phyloP scores from a whole-genome alignment of 2,797 vertebrate species.

The Chrosomus eos region DNA sequence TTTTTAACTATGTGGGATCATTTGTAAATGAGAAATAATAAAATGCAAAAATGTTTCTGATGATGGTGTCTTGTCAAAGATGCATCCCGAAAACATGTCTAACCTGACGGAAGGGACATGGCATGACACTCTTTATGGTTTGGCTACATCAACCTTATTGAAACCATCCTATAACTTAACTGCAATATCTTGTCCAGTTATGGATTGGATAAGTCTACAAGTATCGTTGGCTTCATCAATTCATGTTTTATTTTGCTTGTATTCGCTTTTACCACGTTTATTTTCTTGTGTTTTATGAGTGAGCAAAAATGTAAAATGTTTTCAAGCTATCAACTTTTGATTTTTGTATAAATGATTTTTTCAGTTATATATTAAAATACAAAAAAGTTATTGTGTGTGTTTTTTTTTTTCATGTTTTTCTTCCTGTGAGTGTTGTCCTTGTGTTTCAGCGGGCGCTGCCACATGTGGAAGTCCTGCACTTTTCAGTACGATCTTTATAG shows the following conservation, averaged over 20 bases:
- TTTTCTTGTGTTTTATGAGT: slow-evolving; percentile 27
- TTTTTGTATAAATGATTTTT: slow-evolving; percentile 44
- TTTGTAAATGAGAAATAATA: not conserved
- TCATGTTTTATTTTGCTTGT: not conserved
- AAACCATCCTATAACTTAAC: not conserved
- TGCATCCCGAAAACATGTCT: slow-evolving; percentile 65
- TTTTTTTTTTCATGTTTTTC: not conserved
- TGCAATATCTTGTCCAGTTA: not conserved
- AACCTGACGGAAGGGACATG: slow-evolving; percentile 35
- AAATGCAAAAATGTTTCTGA: not conserved
- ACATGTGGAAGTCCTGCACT: slow-evolving; percentile 48
- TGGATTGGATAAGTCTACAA: slow-evolving; percentile 1
- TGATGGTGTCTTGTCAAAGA: slow-evolving; percentile 67
- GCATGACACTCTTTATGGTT: not conserved
- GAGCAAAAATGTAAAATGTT: not conserved
- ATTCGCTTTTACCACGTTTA: not conserved
- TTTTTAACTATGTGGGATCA: slow-evolving; percentile 51
- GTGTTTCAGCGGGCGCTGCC: slow-evolving; percentile 38
- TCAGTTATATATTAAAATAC: slow-evolving; percentile 54
- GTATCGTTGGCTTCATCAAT: slow-evolving; percentile 11
- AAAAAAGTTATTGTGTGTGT: not conserved
- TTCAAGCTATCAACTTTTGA: slow-evolving; percentile 33
- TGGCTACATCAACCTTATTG: not conserved
- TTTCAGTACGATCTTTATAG: slow-evolving; percentile 73
- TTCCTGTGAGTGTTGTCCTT: not conserved